Evolutionary conservation across 1,140 invertebrate species (phyloP).

Genomic region (Maniola jurtina): DNA sequence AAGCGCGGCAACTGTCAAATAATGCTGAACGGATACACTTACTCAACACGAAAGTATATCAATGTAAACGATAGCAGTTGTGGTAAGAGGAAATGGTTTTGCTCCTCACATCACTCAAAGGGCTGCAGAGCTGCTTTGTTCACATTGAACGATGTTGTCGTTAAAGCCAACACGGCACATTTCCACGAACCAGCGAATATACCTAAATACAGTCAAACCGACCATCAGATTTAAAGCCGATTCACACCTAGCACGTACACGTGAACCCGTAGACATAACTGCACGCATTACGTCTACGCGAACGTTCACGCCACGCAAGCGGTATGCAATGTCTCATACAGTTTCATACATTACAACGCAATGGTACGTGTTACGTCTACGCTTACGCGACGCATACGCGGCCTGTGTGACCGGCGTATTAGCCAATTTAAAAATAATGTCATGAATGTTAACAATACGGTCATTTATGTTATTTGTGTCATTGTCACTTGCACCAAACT

Average conservation of each 20-base stretch:
- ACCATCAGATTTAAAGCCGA: neutral
- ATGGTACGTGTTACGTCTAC: no score
- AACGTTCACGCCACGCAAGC: no score
- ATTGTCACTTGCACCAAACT: no score
- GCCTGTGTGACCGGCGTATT: no score
- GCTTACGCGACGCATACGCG: no score
- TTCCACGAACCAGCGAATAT: conserved; percentile 23
- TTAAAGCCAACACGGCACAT: conserved; percentile 27
- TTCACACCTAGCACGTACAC: neutral
- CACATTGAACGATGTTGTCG: conserved; percentile 22
- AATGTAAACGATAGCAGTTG: neutral
- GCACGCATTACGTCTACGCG: no score
- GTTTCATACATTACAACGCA: no score
- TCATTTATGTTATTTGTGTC: no score
- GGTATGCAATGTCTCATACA: no score
- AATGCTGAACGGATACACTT: conserved; percentile 14
- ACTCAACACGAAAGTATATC: conserved; percentile 11
- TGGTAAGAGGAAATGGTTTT: conserved; percentile 36
- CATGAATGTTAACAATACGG: no score
- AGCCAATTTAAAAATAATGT: no score
- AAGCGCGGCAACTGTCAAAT: conserved; percentile 22
- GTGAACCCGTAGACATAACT: no score
- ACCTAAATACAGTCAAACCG: neutral
- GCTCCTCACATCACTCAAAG: conserved; percentile 36
- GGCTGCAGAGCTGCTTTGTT: conserved; percentile 35